A percentile compares a stretch with the other conserved stretches of the same genome.
These are phyloP conservation scores for Nothocercus julius DNA, from an alignment of 2,113 vertebrate genomes.

Conservation along the genomic window DNA sequence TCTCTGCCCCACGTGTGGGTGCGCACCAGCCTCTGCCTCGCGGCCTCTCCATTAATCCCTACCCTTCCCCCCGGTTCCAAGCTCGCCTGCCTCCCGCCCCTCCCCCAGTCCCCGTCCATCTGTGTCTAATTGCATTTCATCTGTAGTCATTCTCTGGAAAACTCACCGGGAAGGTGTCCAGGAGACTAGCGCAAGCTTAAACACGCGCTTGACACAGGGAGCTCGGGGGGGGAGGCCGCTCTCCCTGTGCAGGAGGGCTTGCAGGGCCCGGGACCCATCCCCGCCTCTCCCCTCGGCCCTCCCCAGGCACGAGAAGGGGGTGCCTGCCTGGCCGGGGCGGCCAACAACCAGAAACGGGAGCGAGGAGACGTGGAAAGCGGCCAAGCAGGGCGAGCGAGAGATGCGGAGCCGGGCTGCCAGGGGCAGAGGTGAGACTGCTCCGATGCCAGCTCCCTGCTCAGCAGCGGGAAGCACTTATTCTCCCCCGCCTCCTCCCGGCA, in stretches of 20 bases:
- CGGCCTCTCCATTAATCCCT: constrained; percentile 42
- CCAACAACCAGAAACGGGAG: not conserved
- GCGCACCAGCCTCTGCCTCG: constrained; percentile 1
- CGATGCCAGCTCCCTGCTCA: not conserved
- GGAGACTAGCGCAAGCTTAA: constrained; percentile 59
- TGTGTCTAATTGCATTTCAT: constrained; percentile 70
- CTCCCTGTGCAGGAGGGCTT: not conserved
- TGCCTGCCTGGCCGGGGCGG: not conserved
- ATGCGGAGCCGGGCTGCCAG: not conserved
- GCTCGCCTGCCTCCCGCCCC: constrained; percentile 37
- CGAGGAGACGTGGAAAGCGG: not conserved
- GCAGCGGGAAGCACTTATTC: not conserved
- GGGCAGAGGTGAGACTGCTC: constrained; percentile 23
- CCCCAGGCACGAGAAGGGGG: not conserved
- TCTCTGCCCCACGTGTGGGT: not conserved
- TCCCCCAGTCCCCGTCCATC: constrained; percentile 48
- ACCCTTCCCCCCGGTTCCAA: constrained; percentile 48
- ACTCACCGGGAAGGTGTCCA: constrained; percentile 68
- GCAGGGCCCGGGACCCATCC: not conserved
- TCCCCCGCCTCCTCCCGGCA: not conserved
- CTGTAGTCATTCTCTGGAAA: constrained; percentile 69
- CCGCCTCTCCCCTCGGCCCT: not conserved
- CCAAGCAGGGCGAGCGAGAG: not conserved
- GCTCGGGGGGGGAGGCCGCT: not conserved
- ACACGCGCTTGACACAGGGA: constrained; percentile 21